phyloP scores from a whole-genome alignment of 2,113 vertebrate species.

The Tursiops truncatus region DNA sequence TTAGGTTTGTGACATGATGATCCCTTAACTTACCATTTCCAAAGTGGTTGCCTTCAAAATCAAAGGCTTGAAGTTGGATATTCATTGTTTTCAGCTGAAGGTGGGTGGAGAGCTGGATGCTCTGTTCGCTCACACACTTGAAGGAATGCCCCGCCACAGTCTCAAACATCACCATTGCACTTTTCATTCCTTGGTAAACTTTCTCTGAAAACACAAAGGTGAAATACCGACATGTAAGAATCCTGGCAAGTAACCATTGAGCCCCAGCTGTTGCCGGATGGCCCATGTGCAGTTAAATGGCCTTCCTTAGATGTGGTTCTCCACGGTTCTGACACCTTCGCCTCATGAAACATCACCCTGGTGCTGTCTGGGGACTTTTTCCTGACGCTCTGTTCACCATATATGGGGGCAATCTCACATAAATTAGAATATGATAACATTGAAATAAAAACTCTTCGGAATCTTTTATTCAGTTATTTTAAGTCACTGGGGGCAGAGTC shows the following conservation, averaged over 20 bases:
- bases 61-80: constrained; percentile 91
- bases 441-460: not conserved
- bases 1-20: not conserved
- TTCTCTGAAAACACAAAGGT: constrained; percentile 49
- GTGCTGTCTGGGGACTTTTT: not conserved
- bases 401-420: not conserved
- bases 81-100: constrained; percentile 85
- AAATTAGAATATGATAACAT: not conserved
- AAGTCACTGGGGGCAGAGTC: not conserved
- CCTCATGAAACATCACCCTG: not conserved
- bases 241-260: not conserved
- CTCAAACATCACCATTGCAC: constrained; percentile 84
- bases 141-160: constrained; percentile 85
- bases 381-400: not conserved
- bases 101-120: constrained; percentile 75
- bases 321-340: not conserved
- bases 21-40: constrained; percentile 86
- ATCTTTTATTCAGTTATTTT: not conserved
- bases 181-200: constrained; percentile 58
- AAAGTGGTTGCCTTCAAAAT: constrained; percentile 79
- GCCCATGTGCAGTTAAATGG: not conserved
- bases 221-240: not conserved
- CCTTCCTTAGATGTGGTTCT: not conserved
- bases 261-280: not conserved
- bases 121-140: constrained; percentile 86